phyloP scores from a whole-genome alignment of 2,888 invertebrate genomes.

The Drosophila melanosoma region DNA sequence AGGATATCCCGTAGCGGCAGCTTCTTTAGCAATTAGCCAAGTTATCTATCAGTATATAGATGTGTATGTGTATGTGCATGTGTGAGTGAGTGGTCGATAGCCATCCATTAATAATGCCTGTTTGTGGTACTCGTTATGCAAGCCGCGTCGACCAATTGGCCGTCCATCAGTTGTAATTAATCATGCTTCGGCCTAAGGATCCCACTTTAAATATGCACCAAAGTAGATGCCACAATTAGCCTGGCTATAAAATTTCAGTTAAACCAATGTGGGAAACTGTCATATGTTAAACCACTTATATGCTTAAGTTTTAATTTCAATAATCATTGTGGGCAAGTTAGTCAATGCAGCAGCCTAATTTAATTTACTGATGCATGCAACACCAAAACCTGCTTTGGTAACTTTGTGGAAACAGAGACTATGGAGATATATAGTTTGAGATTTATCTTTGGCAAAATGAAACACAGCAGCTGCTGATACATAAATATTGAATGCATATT shows the following conservation, averaged over 20 bases:
- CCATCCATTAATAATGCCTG: slow-evolving; percentile 71
- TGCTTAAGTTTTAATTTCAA: not conserved
- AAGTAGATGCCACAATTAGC: slow-evolving; percentile 62
- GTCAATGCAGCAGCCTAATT: not conserved
- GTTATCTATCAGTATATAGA: slow-evolving; percentile 17
- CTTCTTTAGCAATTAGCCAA: slow-evolving; percentile 64
- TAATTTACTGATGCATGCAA: not conserved
- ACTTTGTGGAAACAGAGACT: not conserved
- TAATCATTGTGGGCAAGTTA: not conserved
- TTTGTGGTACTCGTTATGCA: slow-evolving; percentile 61
- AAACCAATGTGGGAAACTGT: slow-evolving; percentile 39
- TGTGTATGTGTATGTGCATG: slow-evolving; percentile 25
- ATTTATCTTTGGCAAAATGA: not conserved
- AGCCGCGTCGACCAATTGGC: slow-evolving; percentile 70
- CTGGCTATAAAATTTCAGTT: slow-evolving; percentile 39
- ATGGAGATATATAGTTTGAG: not conserved
- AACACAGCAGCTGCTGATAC: not conserved
- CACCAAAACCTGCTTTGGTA: not conserved
- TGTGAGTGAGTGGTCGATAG: slow-evolving; percentile 37
- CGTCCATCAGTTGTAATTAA: slow-evolving; percentile 81
- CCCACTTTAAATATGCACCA: slow-evolving; percentile 51
- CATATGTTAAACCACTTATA: slow-evolving; percentile 32
- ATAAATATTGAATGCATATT: not conserved
- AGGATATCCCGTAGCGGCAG: slow-evolving; percentile 32
- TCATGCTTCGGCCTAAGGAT: slow-evolving; percentile 73